phyloP scores from a whole-genome alignment of 2,113 vertebrate species.

The Pitta sordida region DNA sequence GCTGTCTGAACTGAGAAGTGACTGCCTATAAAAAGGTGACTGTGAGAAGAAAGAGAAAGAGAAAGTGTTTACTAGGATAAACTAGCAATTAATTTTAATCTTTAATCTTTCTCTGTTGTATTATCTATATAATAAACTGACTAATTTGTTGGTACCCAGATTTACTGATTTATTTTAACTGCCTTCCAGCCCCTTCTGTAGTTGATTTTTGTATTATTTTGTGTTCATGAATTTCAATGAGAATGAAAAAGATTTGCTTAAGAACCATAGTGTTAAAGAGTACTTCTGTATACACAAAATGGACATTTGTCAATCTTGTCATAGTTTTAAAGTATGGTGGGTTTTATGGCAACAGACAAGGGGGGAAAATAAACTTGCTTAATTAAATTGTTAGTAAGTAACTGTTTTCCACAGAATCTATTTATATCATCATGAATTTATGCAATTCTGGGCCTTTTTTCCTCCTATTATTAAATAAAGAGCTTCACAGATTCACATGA shows the following conservation, averaged over 20 bases:
- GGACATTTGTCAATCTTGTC: neutral
- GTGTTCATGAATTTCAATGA: neutral
- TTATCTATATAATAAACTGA: neutral
- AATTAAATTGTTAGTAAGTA: neutral
- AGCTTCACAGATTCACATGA: neutral
- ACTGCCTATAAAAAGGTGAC: neutral
- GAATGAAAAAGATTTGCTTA: neutral
- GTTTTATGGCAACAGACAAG: neutral
- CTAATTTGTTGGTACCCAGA: neutral
- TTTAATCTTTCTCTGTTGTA: neutral
- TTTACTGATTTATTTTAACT: conserved; percentile 22
- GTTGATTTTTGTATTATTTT: neutral
- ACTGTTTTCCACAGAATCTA: neutral
- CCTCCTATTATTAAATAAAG: neutral
- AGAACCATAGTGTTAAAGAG: neutral
- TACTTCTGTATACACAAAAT: neutral
- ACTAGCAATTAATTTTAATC: neutral
- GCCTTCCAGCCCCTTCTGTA: neutral
- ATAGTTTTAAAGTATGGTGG: neutral
- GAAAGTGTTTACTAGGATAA: neutral
- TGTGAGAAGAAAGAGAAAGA: neutral
- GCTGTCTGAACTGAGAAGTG: neutral
- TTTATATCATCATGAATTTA: neutral
- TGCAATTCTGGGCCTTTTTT: neutral
- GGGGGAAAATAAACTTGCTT: neutral